Percentiles rank a stretch among this genome's conserved stretches.
Conservation (phyloP, 2,888 invertebrate species). For the Eristalis arbustorum region DNA sequence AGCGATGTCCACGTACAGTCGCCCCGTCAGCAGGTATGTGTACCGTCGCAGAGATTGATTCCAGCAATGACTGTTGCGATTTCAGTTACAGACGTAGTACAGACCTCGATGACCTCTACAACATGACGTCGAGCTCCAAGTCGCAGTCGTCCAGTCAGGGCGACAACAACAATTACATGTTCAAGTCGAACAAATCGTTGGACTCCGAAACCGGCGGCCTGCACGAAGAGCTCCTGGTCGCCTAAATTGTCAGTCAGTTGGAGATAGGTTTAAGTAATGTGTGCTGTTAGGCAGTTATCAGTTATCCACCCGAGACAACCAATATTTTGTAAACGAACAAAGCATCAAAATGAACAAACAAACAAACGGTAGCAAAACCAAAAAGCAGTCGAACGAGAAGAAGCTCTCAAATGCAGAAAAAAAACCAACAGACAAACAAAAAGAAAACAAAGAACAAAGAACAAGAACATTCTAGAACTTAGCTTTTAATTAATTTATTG, state of each 20-base stretch:
- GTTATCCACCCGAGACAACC: slow-evolving; percentile 37
- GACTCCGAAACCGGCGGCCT: slow-evolving; percentile 74
- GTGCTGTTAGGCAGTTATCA: slow-evolving; percentile 2
- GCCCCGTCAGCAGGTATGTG: slow-evolving; percentile 81
- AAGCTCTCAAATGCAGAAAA: slow-evolving; percentile 16
- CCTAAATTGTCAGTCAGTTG: slow-evolving; percentile 69
- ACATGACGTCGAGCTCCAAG: slow-evolving; percentile 79
- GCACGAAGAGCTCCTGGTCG: slow-evolving; percentile 76
- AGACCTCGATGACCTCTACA: slow-evolving; percentile 82
- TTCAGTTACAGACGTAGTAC: slow-evolving; percentile 81
- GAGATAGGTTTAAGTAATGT: background rate
- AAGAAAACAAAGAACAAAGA: too few species aligned
- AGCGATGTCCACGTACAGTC: slow-evolving; percentile 79
- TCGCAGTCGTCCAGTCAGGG: slow-evolving; percentile 78
- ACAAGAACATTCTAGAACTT: slow-evolving; percentile 56
- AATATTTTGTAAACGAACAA: slow-evolving; percentile 56
- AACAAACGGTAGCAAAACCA: slow-evolving; percentile 49
- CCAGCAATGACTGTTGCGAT: background rate
- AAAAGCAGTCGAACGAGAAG: slow-evolving; percentile 43
- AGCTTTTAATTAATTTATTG: slow-evolving; percentile 62
- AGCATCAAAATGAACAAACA: slow-evolving; percentile 24
- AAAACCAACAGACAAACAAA: background rate
- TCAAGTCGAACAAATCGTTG: slow-evolving; percentile 76
- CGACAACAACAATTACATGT: slow-evolving; percentile 74
- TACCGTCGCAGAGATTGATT: background rate